Percentiles rank a stretch among this genome's conserved stretches.
Evolutionary conservation across 1,140 invertebrate genomes (phyloP).

Genomic region (Sinella curviseta): DNA sequence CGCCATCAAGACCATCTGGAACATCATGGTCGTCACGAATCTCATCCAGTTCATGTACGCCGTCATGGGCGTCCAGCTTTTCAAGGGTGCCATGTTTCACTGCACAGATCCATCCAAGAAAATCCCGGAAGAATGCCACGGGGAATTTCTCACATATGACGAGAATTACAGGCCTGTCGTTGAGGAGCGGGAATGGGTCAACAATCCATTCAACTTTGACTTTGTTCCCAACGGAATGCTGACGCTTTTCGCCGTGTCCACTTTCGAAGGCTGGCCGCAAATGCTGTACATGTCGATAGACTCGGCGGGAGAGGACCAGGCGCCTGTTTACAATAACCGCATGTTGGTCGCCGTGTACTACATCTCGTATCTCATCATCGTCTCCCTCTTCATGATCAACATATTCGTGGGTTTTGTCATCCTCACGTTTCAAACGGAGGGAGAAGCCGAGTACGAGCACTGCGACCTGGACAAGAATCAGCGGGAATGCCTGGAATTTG

Average conservation of each 20-base stretch:
- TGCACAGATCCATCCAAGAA: conserved; percentile 87
- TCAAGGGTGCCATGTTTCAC: conserved; percentile 92
- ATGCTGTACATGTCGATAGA: conserved; percentile 96
- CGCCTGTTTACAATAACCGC: conserved; percentile 94
- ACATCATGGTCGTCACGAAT: conserved; percentile 98
- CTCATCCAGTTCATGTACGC: conserved; percentile 99
- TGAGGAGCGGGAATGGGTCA: conserved; percentile 76
- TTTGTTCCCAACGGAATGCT: conserved; percentile 96
- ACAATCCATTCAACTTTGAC: conserved; percentile 94
- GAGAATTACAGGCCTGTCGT: conserved; percentile 75
- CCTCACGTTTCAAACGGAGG: conserved; percentile 99
- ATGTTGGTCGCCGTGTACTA: conserved; percentile 98
- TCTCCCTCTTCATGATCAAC: conserved; percentile 99
- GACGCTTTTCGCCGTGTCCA: conserved; percentile 96
- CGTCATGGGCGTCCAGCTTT: too few species aligned
- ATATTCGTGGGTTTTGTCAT: too few species aligned
- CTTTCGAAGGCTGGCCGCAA: conserved; percentile 94
- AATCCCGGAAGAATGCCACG: conserved; percentile 72
- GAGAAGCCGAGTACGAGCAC: conserved; percentile 99
- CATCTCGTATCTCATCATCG: conserved; percentile 99
- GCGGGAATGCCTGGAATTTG: conserved; percentile 99
- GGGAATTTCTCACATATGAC: conserved; percentile 83
- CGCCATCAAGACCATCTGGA: conserved; percentile 98
- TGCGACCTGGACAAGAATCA: conserved; percentile 99
- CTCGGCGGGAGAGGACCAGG: conserved; percentile 89